These are phyloP conservation scores for Clarias platycephalus DNA, from an alignment of 2,797 vertebrate species.

Conservation along the genomic window DNA sequence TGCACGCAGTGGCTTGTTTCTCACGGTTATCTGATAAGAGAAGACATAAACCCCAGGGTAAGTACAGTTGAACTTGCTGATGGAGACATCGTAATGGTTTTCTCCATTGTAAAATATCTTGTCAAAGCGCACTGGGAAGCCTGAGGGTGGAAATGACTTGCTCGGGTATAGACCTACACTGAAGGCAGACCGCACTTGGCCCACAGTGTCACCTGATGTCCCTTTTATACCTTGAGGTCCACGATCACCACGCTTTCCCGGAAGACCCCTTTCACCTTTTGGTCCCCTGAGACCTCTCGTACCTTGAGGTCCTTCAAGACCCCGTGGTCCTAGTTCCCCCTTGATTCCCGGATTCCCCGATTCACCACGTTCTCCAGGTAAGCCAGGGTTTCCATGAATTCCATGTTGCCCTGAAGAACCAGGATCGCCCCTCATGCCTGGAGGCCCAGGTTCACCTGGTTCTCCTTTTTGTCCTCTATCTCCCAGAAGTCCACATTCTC, in stretches of 20 bases:
- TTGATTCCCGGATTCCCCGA: conserved; percentile 81
- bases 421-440: conserved; percentile 83
- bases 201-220: conserved; percentile 71
- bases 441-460: conserved; percentile 77
- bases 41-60: conserved; percentile 88
- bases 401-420: conserved; percentile 83
- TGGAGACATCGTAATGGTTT: conserved; percentile 80
- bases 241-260: conserved; percentile 84
- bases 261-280: conserved; percentile 83
- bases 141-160: conserved; percentile 89
- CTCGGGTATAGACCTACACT: conserved; percentile 85
- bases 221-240: conserved; percentile 86
- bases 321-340: conserved; percentile 80
- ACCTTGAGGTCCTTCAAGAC: conserved; percentile 75
- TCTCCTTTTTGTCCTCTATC: conserved; percentile 85
- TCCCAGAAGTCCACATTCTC: conserved; percentile 79
- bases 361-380: conserved; percentile 79
- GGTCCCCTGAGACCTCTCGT: conserved; percentile 79
- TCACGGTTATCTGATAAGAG: conserved; percentile 91
- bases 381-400: conserved; percentile 75
- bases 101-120: conserved; percentile 90
- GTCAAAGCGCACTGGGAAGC: conserved; percentile 87
- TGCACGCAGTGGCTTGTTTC: conserved; percentile 85
- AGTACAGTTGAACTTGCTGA: conserved; percentile 87
- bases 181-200: conserved; percentile 80